A percentile compares a stretch with the other conserved stretches of the same genome.
Conservation (phyloP, 2,797 vertebrate genomes). For the Acrossocheilus wenchowensis region DNA sequence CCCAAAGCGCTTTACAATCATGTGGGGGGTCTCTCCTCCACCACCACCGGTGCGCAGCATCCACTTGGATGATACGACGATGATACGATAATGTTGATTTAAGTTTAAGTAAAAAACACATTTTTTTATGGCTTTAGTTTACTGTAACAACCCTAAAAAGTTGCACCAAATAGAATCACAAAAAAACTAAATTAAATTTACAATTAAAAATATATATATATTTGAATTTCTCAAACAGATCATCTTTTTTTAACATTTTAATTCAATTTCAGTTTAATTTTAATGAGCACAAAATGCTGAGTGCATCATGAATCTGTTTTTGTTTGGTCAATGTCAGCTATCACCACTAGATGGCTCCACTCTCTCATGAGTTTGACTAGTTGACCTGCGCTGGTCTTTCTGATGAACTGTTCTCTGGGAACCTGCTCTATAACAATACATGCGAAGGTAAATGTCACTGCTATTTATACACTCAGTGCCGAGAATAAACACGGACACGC, state of each 20-base stretch:
- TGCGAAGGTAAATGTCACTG: background rate
- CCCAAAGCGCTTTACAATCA: too few species aligned
- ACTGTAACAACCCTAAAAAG: background rate
- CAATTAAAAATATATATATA: background rate
- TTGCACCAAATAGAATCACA: background rate
- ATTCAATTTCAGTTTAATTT: background rate
- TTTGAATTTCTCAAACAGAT: background rate
- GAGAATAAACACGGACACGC: slow-evolving; percentile 41
- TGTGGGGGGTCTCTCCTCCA: too few species aligned
- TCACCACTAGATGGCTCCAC: slow-evolving; percentile 72
- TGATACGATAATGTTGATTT: background rate
- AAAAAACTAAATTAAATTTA: background rate
- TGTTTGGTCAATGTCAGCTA: background rate
- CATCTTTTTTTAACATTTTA: background rate
- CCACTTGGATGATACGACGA: too few species aligned
- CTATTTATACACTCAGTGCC: slow-evolving; percentile 7
- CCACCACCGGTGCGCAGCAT: too few species aligned
- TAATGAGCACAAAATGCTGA: background rate
- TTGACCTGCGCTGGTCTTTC: too few species aligned
- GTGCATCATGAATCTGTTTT: background rate
- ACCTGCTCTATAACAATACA: background rate
- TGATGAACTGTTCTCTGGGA: background rate
- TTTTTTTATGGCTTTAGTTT: background rate
- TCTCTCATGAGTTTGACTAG: slow-evolving; percentile 7
- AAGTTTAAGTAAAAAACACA: background rate